Base-by-base conservation (phyloP, 2,113 vertebrate species). In the Suncus etruscus region DNA sequence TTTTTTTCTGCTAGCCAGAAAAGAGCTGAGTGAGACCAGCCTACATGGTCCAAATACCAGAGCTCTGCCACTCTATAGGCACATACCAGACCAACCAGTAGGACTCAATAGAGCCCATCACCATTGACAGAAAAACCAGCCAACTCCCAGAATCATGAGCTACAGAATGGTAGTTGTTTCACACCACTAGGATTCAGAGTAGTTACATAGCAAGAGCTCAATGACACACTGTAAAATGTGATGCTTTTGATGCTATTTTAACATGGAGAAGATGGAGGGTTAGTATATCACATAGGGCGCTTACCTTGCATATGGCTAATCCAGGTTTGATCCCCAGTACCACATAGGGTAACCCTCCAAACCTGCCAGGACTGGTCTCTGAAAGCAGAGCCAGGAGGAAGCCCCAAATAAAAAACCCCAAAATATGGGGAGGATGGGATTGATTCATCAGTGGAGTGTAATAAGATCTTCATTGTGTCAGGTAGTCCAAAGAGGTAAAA, bases 141-240 rank as follows among this genome's bases (percentile, higher is more conserved):
- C 2, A 29, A 5, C 14, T 32, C 54, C 11, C 12, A 92, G 69
- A 75, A 91, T 48, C 45, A 47, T 47, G 61, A 85, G 68, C n/a
- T 31, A 69, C 61, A 86, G 54, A 78, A 77, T n/a, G 48, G 54
- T 50, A 24, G 48, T 74, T 50, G n/a, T 87, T 92, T 66, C 70
- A 65, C 69, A 32, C 51, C 69, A 54, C 16, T 68, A 73, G 45
- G 20, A 63, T 90, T 63, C 48, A n/a, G 63, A 27, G 69, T 83
- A 27, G 54, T 72, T 90, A 20, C 22, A 65, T 65, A 22, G 15
- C 22, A 65, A 65, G 63, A 24, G 18, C 63, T 79, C 12, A 20
- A 15, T 39, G 39, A 39, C 39, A 39, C 39, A 5, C 39, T 39
- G 39, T 39, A 29, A 54, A 50, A 39, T 47, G n/a, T 65, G 39